Percentiles rank a stretch among this genome's conserved stretches.
Conservation (phyloP, 2,113 vertebrate species). For the Glareola pratincola region DNA sequence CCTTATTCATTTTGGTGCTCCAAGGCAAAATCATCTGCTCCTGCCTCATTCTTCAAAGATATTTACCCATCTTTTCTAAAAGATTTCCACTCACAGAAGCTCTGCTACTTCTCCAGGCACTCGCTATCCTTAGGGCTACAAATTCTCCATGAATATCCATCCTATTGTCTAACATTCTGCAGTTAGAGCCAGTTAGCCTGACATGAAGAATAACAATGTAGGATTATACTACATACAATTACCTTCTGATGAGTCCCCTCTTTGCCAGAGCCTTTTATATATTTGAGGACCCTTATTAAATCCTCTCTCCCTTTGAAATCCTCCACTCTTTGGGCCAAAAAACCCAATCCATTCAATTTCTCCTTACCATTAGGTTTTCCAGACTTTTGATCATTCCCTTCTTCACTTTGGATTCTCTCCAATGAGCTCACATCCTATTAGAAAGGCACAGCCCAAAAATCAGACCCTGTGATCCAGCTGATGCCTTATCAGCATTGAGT, state of each 20-base stretch:
- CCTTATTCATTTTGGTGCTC: not conserved
- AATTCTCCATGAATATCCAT: not conserved
- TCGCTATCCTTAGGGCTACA: not conserved
- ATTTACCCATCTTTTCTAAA: not conserved
- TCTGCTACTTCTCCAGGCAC: not conserved
- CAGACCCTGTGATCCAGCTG: constrained; percentile 22
- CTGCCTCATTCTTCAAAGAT: not conserved
- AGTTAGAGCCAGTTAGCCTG: not conserved
- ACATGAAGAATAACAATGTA: not conserved
- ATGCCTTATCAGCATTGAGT: constrained; percentile 63
- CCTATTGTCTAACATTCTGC: not conserved
- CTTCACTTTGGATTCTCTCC: not conserved
- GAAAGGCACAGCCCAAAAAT: constrained; percentile 14
- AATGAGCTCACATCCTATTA: constrained; percentile 3
- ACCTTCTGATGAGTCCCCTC: not conserved
- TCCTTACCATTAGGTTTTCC: not conserved
- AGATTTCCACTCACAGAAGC: not conserved
- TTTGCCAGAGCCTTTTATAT: not conserved
- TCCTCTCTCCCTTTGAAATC: not conserved
- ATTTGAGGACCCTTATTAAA: not conserved
- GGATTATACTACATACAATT: not conserved
- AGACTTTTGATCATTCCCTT: not conserved
- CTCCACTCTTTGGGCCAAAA: not conserved
- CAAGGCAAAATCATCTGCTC: not conserved
- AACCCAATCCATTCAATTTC: not conserved